Percentiles rank a stretch among this genome's conserved stretches.
Evolutionary conservation across 2,113 vertebrate genomes (phyloP).

Genomic region (Passer montanus): DNA sequence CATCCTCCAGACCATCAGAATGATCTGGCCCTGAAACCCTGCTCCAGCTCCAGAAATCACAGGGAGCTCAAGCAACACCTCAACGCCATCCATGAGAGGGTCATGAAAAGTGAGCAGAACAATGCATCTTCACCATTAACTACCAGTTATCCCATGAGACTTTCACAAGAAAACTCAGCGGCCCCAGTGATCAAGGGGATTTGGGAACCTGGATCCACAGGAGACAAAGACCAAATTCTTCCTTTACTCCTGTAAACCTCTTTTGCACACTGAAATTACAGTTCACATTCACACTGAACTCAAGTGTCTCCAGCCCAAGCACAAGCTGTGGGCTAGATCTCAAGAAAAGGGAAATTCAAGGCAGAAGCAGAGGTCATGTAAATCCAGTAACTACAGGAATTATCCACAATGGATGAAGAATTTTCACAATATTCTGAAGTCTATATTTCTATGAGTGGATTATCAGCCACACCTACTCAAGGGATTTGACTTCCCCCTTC

Average conservation of each 20-base stretch:
- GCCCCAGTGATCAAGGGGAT: background rate
- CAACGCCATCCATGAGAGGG: background rate
- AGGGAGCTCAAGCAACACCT: background rate
- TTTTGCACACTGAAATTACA: background rate
- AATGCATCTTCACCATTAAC: background rate
- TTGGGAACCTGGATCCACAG: background rate
- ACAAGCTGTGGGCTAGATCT: background rate
- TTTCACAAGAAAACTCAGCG: background rate
- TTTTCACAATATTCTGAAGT: background rate
- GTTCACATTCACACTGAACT: background rate
- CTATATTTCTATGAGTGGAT: background rate
- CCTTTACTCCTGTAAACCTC: background rate
- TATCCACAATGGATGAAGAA: background rate
- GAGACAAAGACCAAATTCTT: background rate
- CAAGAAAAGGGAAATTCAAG: background rate
- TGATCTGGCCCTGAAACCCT: background rate
- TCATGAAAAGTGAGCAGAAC: background rate
- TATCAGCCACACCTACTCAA: background rate
- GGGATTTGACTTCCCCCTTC: background rate
- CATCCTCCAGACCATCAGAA: background rate
- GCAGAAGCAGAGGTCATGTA: background rate
- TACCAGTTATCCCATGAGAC: background rate
- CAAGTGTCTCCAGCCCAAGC: background rate
- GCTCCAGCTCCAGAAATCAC: background rate
- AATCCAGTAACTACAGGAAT: background rate